phyloP scores from a whole-genome alignment of 2,113 vertebrate species.

The Aspiorhynchus laticeps region DNA sequence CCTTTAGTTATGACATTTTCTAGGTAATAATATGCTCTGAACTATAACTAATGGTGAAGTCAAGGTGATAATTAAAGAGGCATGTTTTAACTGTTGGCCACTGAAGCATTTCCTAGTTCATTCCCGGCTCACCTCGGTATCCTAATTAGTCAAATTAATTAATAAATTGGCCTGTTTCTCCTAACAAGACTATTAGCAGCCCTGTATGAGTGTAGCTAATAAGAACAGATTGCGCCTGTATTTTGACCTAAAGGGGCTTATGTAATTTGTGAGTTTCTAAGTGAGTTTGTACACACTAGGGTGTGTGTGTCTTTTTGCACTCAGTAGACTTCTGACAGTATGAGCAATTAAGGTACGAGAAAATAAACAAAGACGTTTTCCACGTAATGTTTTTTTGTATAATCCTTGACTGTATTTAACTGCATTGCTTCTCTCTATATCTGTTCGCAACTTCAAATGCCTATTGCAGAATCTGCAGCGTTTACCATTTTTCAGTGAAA shows the following conservation, averaged over 20 bases:
- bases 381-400: neutral
- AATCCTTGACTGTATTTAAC: neutral
- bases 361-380: neutral
- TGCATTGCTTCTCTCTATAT: too few species aligned
- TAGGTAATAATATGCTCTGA: conserved; percentile 14
- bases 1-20: conserved; percentile 15
- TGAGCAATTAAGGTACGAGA: neutral
- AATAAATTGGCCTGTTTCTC: conserved; percentile 30
- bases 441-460: too few species aligned
- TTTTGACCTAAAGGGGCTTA: conserved; percentile 48
- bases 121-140: conserved; percentile 23
- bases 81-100: conserved; percentile 12
- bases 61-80: conserved; percentile 36
- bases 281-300: neutral
- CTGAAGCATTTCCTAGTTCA: conserved; percentile 18
- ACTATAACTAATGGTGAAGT: conserved; percentile 30
- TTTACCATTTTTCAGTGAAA: too few species aligned
- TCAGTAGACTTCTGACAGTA: conserved; percentile 16
- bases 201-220: conserved; percentile 24
- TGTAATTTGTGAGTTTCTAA: neutral
- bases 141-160: conserved; percentile 47
- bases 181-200: conserved; percentile 40
- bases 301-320: neutral
- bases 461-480: too few species aligned
- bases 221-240: conserved; percentile 47